These are phyloP conservation scores for Eupithecia dodoneata DNA, from an alignment of 2,888 invertebrate species.

Conservation along the genomic window DNA sequence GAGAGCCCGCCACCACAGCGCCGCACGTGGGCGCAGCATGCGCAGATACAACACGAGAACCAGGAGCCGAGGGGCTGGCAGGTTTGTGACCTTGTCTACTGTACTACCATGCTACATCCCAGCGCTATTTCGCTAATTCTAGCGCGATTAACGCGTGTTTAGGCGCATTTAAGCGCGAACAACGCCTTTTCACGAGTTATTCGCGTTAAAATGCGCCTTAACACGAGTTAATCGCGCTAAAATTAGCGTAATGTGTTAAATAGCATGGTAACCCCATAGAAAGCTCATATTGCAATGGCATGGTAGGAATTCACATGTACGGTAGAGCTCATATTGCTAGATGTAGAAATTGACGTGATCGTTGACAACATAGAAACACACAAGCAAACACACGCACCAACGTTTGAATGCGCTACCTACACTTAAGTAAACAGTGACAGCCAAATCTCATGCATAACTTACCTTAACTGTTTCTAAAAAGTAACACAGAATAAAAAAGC, in stretches of 20 bases:
- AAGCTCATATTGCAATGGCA: no score
- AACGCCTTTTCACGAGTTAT: no score
- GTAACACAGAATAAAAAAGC: neutral
- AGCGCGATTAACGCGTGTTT: no score
- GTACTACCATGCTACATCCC: no score
- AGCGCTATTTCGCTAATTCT: no score
- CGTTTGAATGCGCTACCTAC: neutral
- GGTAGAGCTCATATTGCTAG: neutral
- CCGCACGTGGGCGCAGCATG: slow-evolving; percentile 88
- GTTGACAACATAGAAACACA: no score
- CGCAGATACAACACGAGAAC: slow-evolving; percentile 76
- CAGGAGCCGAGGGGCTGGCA: slow-evolving; percentile 81
- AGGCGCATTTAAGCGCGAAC: no score
- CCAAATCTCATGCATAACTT: neutral
- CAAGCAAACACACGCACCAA: neutral
- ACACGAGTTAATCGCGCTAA: no score
- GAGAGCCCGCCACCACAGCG: slow-evolving; percentile 85
- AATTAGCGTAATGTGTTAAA: no score
- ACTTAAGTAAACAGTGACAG: neutral
- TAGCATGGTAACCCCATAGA: no score
- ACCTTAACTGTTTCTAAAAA: neutral
- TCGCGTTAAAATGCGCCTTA: no score
- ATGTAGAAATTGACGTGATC: neutral
- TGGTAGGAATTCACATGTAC: neutral
- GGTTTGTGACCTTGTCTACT: slow-evolving; percentile 53